Evolutionary conservation across 2,113 vertebrate genomes (phyloP).

Genomic region (Empidonax traillii): DNA sequence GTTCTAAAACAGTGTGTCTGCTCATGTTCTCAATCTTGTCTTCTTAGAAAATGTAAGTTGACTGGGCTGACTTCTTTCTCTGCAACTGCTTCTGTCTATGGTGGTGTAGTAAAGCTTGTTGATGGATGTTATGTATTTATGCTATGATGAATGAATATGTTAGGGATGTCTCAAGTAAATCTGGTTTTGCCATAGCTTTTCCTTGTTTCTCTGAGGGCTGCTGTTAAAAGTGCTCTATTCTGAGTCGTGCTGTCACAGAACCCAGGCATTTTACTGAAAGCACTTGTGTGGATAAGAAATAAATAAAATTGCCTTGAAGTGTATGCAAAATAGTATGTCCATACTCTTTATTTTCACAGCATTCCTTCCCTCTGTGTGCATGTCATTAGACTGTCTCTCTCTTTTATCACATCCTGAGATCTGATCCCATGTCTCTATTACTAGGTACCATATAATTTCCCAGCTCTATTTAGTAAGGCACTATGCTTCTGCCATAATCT

Average conservation of each 20-base stretch:
- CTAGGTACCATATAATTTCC: slow-evolving; percentile 12
- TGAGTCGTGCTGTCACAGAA: not conserved
- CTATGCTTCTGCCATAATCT: not conserved
- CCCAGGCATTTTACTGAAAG: not conserved
- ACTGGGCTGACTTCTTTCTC: not conserved
- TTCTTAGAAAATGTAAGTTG: not conserved
- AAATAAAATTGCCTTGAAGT: not conserved
- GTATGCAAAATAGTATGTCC: not conserved
- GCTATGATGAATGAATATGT: not conserved
- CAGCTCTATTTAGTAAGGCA: not conserved
- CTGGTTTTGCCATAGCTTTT: not conserved
- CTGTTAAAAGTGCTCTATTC: not conserved
- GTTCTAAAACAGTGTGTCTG: not conserved
- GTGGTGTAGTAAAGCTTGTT: not conserved
- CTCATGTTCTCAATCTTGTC: not conserved
- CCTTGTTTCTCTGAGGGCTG: not conserved
- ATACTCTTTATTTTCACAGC: not conserved
- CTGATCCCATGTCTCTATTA: not conserved
- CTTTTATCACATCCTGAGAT: slow-evolving; percentile 19
- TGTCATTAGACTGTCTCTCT: not conserved
- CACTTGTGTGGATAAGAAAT: not conserved
- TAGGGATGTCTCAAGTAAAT: not conserved
- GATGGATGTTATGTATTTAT: not conserved
- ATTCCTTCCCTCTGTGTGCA: not conserved
- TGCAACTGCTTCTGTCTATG: rapidly evolving